These are phyloP conservation scores for Pseudochirops corinnae DNA, from an alignment of 2,797 vertebrate genomes.

Conservation along the genomic window DNA sequence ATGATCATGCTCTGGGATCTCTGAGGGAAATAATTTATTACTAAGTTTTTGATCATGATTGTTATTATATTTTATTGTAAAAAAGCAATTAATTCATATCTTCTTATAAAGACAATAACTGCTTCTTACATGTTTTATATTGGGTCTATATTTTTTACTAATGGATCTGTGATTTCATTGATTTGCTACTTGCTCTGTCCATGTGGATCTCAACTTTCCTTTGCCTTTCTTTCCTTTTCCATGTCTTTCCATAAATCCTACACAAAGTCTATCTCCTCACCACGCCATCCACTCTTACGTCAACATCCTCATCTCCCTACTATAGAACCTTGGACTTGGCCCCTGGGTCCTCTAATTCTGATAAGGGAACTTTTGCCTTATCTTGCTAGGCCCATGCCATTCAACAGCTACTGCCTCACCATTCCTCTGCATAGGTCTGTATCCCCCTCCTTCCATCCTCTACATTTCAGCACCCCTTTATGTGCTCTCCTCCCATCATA, in stretches of 20 bases:
- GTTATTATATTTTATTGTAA: background rate
- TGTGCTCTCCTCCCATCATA: no score
- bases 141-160: background rate
- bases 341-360: background rate
- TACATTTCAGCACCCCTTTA: no score
- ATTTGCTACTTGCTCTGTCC: background rate
- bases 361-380: background rate
- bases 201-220: background rate
- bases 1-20: background rate
- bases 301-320: background rate
- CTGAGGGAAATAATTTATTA: background rate
- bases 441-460: no score
- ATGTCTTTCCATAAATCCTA: background rate
- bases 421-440: background rate
- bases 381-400: background rate
- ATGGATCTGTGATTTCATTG: background rate
- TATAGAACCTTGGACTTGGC: background rate
- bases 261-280: background rate
- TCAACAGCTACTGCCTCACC: background rate
- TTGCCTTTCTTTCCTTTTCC: background rate
- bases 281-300: background rate
- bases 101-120: background rate
- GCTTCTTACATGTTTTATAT: background rate
- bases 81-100: no score
- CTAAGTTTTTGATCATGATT: background rate